A percentile compares a stretch with the other conserved stretches of the same genome.
phyloP scores from a whole-genome alignment of 2,888 invertebrate species.

The Heliconius ismenius region DNA sequence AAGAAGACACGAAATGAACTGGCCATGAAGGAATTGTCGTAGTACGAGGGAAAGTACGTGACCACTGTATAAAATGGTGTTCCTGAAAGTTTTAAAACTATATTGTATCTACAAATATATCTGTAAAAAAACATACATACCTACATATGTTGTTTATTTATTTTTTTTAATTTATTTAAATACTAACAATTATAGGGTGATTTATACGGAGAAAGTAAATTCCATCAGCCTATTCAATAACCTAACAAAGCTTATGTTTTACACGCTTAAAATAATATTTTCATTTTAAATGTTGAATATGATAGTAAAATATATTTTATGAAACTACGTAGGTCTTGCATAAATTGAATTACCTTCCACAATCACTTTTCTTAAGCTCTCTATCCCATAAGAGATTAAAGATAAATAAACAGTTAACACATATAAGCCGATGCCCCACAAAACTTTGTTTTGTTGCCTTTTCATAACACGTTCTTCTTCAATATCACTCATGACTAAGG shows the following conservation, averaged over 20 bases:
- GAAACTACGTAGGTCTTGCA: background rate
- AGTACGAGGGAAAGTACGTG: constrained; percentile 67
- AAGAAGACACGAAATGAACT: constrained; percentile 64
- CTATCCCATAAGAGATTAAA: constrained; percentile 65
- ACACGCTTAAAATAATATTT: too few relatives aligned
- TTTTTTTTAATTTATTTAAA: too few relatives aligned
- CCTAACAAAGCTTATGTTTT: too few relatives aligned
- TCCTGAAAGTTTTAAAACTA: constrained; percentile 51
- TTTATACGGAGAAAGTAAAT: too few relatives aligned
- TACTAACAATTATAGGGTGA: too few relatives aligned
- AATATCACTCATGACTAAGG: constrained; percentile 58
- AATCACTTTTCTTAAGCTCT: constrained; percentile 60
- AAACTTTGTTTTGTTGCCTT: constrained; percentile 64
- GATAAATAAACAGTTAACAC: constrained; percentile 68
- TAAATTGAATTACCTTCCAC: constrained; percentile 58
- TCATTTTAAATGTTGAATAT: too few relatives aligned
- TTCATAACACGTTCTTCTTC: constrained; percentile 63
- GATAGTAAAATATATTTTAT: too few relatives aligned
- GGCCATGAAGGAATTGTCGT: constrained; percentile 58
- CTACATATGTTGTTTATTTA: too few relatives aligned
- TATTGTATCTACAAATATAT: too few relatives aligned
- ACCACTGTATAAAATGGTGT: constrained; percentile 73
- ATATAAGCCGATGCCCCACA: constrained; percentile 62
- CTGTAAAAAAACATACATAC: too few relatives aligned
- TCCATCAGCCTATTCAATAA: too few relatives aligned